Conservation (phyloP, 2,888 invertebrate species). For the Listrodromus nycthemerus region DNA sequence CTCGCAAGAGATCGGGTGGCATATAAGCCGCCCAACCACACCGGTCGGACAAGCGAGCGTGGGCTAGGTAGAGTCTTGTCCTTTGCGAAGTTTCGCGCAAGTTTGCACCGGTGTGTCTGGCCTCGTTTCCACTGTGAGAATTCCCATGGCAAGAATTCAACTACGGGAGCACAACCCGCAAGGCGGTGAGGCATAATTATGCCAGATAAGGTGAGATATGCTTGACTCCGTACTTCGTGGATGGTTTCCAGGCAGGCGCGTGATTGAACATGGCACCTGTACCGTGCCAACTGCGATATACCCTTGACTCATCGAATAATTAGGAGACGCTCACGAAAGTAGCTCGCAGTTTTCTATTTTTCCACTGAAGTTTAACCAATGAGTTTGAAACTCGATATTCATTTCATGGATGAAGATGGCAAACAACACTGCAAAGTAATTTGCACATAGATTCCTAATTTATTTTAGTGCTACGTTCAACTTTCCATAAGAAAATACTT, state of each 20-base stretch:
- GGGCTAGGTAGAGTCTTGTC: neutral
- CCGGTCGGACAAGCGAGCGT: slow-evolving; percentile 29
- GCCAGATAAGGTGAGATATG: slow-evolving; percentile 48
- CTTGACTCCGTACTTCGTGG: slow-evolving; percentile 14
- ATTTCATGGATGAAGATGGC: neutral
- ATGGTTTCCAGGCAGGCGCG: slow-evolving; percentile 17
- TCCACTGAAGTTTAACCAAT: neutral
- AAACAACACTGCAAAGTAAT: neutral
- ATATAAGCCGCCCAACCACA: slow-evolving; percentile 41
- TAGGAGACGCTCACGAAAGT: neutral
- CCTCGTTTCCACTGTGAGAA: slow-evolving; percentile 38
- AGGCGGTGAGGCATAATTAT: slow-evolving; percentile 32
- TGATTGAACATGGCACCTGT: slow-evolving; percentile 8
- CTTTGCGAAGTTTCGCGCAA: slow-evolving; percentile 50
- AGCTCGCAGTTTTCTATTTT: neutral
- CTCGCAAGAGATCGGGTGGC: slow-evolving; percentile 43
- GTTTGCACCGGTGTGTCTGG: slow-evolving; percentile 32
- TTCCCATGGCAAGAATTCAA: slow-evolving; percentile 46
- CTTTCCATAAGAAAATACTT: no score
- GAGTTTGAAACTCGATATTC: neutral
- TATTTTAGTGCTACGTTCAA: no score
- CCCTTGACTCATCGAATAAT: slow-evolving; percentile 1
- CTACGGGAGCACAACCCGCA: slow-evolving; percentile 19
- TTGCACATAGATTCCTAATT: neutral
- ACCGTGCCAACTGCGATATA: neutral